Evolutionary conservation across 1,140 invertebrate species (phyloP).

Genomic region (Agrypnia vestita): DNA sequence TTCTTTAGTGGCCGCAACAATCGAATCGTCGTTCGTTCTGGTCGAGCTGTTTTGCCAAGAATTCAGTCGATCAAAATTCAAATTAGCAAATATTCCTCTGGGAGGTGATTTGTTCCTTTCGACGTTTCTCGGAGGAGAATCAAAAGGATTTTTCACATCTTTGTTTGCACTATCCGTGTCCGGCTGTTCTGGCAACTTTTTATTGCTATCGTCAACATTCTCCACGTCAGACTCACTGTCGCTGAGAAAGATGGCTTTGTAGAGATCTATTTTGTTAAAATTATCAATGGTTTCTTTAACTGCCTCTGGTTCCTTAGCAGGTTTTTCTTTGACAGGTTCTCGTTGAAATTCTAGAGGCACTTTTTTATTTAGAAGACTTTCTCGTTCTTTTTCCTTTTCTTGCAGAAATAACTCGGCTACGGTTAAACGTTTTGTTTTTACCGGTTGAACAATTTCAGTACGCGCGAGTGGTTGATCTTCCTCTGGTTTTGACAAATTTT

Average conservation of each 20-base stretch:
- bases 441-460: neutral
- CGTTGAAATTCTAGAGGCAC: constrained; percentile 49
- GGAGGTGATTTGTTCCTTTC: constrained; percentile 80
- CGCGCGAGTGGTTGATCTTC: neutral
- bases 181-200: constrained; percentile 17
- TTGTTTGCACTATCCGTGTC: constrained; percentile 13
- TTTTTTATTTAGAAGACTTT: constrained; percentile 26
- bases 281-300: constrained; percentile 70
- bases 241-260: constrained; percentile 79
- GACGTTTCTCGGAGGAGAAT: constrained; percentile 65
- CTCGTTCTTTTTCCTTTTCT: constrained; percentile 67
- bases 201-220: constrained; percentile 49
- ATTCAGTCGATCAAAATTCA: constrained; percentile 78
- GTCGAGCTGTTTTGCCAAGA: constrained; percentile 68
- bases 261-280: constrained; percentile 78
- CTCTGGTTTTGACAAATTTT: neutral
- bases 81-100: constrained; percentile 82
- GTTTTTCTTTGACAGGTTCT: constrained; percentile 21
- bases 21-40: constrained; percentile 51
- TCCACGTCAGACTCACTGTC: constrained; percentile 74
- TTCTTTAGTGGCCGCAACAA: constrained; percentile 49
- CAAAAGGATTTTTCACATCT: constrained; percentile 38
- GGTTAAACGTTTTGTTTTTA: constrained; percentile 67
- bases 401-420: constrained; percentile 72
- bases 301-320: constrained; percentile 56